Evolutionary conservation across 1,140 invertebrate species (phyloP), one percentile per base, ranked within the genome.

Genomic region (Antheraea mylitta): DNA sequence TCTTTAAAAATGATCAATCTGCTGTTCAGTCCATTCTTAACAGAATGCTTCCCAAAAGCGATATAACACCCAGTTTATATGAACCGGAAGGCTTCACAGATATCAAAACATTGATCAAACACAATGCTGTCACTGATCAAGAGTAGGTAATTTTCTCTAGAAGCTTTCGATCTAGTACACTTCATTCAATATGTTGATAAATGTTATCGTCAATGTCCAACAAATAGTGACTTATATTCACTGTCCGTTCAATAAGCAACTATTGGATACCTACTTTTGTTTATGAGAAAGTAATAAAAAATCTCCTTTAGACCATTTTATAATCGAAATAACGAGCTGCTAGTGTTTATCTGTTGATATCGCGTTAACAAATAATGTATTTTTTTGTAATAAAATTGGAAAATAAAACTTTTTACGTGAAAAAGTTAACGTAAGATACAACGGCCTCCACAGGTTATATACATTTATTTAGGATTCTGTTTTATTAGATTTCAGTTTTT

Each of bases 41-140:
- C 45, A 53, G 10, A 53, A 37, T 37, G 42, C 38, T 48, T 64
- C 48, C n/a, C 6, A 22, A 64, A 48, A 48, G 16, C 16, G 37
- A 38, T 53, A 7, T 4, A 64, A 18, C n/a, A 10, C 22, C 18
- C 0, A 64, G 18, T 45, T 18, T 48, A 42, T 64, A 18, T 10
- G 16, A 37, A 18, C 48, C n/a, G 30, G 13, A 63, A 10, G 11
- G 30, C 16, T n/a, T 16, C 37, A 8, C 5, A n/a, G 61, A 30
- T 63, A 63, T 37, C 30, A 63, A 30, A 63, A 63, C 64, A 67
- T 67, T 67, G 68, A 70, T 64, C 68, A 73, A 73, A 73, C 16
- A 11, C 16, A 30, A 53, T 53, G 45, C 13, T 53, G 16, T 53
- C 45, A 13, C 11, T n/a, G 45, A 53, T 53, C 2, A 53, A 6